Percentiles rank a stretch among this genome's conserved stretches.
Evolutionary conservation across 2,797 vertebrate genomes (phyloP).

Genomic region (Leptoclinus maculatus): DNA sequence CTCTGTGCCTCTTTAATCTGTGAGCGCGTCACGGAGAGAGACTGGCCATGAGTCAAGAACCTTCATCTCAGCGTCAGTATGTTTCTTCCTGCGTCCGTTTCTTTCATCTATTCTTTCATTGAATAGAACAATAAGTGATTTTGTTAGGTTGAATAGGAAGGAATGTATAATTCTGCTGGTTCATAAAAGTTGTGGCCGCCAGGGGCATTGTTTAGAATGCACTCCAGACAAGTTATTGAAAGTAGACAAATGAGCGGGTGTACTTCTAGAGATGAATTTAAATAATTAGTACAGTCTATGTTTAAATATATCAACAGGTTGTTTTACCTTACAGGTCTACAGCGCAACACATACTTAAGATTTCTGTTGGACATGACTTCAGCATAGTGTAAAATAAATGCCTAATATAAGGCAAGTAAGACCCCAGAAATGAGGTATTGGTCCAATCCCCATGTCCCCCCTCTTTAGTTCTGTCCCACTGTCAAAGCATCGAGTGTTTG

Average conservation of each 20-base stretch:
- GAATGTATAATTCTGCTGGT: neutral
- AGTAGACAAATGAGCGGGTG: neutral
- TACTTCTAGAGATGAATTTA: neutral
- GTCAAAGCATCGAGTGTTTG: too few relatives aligned
- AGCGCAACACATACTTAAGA: neutral
- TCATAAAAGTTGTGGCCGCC: neutral
- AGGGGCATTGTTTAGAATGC: neutral
- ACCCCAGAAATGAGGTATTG: too few relatives aligned
- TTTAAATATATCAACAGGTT: neutral
- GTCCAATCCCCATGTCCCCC: too few relatives aligned
- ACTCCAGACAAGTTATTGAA: neutral
- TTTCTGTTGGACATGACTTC: too few relatives aligned
- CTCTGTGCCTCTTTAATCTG: constrained; percentile 20
- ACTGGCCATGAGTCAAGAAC: neutral
- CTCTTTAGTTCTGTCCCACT: too few relatives aligned
- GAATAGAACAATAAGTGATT: neutral
- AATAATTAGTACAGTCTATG: neutral
- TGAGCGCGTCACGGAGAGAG: neutral
- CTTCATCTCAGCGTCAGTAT: neutral
- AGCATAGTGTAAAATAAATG: too few relatives aligned
- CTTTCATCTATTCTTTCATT: neutral
- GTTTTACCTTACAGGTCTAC: neutral
- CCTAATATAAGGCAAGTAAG: too few relatives aligned
- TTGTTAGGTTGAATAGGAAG: neutral
- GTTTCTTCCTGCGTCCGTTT: neutral